Base-by-base conservation (phyloP, 1,140 invertebrate species). In the Drosophila simulans region DNA sequence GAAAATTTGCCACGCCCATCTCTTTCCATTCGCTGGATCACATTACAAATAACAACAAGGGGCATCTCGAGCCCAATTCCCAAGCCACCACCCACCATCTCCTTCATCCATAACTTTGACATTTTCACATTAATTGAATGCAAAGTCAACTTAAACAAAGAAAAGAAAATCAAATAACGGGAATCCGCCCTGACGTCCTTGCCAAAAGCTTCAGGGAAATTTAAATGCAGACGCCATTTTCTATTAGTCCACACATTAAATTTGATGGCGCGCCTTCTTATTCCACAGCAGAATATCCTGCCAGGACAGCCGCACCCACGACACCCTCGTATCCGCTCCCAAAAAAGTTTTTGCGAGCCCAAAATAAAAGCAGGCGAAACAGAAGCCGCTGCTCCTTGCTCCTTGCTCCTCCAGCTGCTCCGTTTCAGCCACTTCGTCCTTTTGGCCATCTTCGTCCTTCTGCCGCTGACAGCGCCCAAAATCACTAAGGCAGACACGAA, bases 181-280 rank as follows among this genome's bases (percentile, higher is more conserved):
- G 34, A 57, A 52, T 53, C 11, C 27, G 37, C 31, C 27, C 22
- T 63, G 75, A 64, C 82, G 78, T 74, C 73, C 74, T 77, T 81
- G 82, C 64, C 64, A 71, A 66, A 57, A 43, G 35, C 42, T 31
- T 22, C 37, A 11, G 46, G 31, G 10, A 72, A 88, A 86, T 86
- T 86, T 88, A 89, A 88, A 83, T 83, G 83, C 79, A 88, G 83
- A 86, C 83, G 83, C 83, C 83, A 86, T 86, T 86, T 76, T 86
- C 83, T 86, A 86, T 86, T 86, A 82, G 65, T 79, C 74, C 79
- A 40, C 82, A 86, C 82, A 88, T 86, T 86, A 86, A 86, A 86
- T 88, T 86, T 88, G 73, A 86, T 51, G 83, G 72, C 81, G 77
- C 82, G 77, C 82, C 73, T 66, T 74, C 53, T 46, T 53, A 39